Percentiles rank a stretch among this genome's conserved stretches.
Evolutionary conservation across 2,113 vertebrate genomes (phyloP).

Genomic region (Apodemus speciosus): DNA sequence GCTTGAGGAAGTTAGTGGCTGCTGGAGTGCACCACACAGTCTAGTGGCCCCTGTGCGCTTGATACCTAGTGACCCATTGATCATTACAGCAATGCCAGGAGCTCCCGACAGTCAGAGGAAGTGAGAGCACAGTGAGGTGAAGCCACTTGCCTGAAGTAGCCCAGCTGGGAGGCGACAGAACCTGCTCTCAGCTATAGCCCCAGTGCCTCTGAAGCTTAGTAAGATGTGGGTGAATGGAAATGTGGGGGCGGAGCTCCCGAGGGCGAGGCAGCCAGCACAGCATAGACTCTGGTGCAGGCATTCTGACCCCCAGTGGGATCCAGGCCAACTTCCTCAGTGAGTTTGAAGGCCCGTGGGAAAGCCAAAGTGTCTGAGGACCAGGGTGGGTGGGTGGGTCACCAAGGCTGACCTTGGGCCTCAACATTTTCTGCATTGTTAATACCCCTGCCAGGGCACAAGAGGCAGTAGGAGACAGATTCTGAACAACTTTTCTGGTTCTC

Average conservation of each 20-base stretch:
- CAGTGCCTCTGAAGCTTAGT: too few species aligned
- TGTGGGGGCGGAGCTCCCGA: accelerated
- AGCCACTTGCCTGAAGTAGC: neutral
- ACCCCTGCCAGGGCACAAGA: neutral
- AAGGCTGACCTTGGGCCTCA: neutral
- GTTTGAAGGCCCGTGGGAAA: neutral
- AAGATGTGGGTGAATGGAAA: neutral
- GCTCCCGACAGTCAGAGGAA: neutral
- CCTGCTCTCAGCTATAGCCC: neutral
- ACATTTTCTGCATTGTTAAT: neutral
- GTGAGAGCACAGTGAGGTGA: neutral
- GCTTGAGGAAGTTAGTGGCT: neutral
- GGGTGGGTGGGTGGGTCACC: too few species aligned
- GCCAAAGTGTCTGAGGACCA: accelerated
- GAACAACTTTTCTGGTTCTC: neutral
- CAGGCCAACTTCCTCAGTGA: neutral
- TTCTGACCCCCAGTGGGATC: neutral
- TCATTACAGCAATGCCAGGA: neutral
- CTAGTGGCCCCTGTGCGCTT: neutral
- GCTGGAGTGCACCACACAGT: accelerated
- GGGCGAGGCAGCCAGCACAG: accelerated
- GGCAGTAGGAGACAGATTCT: neutral
- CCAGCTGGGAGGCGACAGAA: neutral
- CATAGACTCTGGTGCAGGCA: neutral
- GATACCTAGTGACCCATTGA: neutral